These are phyloP conservation scores for Calephelis nemesis DNA, from an alignment of 1,140 invertebrate species.

Conservation along the genomic window DNA sequence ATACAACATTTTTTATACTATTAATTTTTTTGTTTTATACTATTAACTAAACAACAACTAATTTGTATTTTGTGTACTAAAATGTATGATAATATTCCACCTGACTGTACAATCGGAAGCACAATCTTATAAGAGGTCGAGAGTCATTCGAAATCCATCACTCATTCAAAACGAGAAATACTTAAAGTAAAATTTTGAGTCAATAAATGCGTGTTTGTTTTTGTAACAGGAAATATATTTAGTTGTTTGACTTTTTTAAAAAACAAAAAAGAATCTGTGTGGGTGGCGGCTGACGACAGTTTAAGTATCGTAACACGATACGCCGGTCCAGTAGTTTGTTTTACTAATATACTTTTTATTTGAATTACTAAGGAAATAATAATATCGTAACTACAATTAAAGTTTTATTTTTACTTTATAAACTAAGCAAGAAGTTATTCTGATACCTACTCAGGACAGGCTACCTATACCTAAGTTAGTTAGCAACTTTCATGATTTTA, in stretches of 20 bases:
- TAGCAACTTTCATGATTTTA: too few species aligned
- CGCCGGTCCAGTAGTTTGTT: conserved; percentile 62
- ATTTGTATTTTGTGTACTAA: too few species aligned
- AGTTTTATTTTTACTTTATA: too few species aligned
- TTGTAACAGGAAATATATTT: conserved; percentile 77
- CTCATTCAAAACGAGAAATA: conserved; percentile 65
- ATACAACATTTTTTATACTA: too few species aligned
- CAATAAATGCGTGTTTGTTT: conserved; percentile 75
- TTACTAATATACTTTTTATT: conserved; percentile 60
- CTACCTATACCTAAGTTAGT: too few species aligned
- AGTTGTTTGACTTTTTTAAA: conserved; percentile 58
- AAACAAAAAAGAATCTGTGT: conserved; percentile 57
- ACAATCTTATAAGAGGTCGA: conserved; percentile 47
- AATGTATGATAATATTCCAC: too few species aligned
- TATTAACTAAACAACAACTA: too few species aligned
- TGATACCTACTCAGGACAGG: too few species aligned
- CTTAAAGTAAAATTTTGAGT: conserved; percentile 61
- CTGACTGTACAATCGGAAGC: conserved; percentile 43
- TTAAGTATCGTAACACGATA: conserved; percentile 72
- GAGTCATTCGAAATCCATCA: conserved; percentile 71
- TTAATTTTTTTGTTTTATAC: too few species aligned
- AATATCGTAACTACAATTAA: neutral
- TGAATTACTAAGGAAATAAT: conserved; percentile 36
- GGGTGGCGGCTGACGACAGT: conserved; percentile 75
- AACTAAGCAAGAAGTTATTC: too few species aligned